phyloP scores from a whole-genome alignment of 2,888 invertebrate genomes.

The Bellardia bayeri region DNA sequence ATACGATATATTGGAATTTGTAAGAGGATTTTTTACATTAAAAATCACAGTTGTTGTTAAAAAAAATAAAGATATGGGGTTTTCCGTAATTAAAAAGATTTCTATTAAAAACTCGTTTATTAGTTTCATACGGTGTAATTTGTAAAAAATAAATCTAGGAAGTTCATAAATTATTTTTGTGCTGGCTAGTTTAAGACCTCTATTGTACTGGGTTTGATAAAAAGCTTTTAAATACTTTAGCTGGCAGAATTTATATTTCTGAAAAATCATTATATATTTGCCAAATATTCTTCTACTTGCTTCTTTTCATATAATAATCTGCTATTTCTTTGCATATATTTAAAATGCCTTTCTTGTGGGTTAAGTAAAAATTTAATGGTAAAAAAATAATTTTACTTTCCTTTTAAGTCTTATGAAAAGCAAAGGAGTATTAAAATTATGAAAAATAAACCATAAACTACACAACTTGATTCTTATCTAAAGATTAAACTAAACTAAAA shows the following conservation, averaged over 20 bases:
- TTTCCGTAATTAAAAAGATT: neutral
- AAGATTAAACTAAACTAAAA: neutral
- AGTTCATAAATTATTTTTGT: no score
- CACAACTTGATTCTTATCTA: neutral
- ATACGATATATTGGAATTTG: constrained; percentile 4
- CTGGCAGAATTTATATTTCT: no score
- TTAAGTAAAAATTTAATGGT: neutral
- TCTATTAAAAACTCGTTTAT: no score
- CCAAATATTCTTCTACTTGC: no score
- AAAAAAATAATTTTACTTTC: neutral
- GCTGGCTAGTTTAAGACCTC: no score
- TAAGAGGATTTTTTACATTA: constrained; percentile 19
- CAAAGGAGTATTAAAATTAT: neutral
- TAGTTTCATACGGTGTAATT: no score
- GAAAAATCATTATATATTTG: no score
- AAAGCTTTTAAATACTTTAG: no score
- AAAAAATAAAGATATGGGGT: neutral
- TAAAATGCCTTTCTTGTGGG: neutral
- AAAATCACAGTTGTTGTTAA: constrained; percentile 1
- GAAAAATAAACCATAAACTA: no score
- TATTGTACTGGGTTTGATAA: no score
- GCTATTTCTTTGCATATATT: neutral
- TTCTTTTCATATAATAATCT: neutral
- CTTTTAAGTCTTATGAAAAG: neutral
- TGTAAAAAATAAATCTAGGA: no score